A percentile compares a stretch with the other conserved stretches of the same genome.
Evolutionary conservation across 2,888 invertebrate genomes (phyloP).

Genomic region (Corbicula japonica): DNA sequence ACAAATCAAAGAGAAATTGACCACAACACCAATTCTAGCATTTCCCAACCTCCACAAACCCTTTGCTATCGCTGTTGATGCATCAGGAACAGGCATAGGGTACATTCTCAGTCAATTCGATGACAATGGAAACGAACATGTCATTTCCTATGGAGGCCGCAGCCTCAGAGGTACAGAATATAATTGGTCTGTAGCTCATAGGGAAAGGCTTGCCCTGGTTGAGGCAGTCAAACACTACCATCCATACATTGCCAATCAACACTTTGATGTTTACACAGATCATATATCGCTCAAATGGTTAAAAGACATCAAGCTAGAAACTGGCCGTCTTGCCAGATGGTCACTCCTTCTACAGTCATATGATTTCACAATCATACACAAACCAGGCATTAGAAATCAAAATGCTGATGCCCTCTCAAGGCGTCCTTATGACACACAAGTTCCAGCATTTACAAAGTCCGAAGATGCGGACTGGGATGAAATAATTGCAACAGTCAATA

Average conservation of each 20-base stretch:
- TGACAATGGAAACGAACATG: constrained; percentile 53
- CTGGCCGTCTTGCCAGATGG: too few relatives aligned
- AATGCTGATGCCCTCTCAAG: background rate
- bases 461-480: background rate
- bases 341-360: too few relatives aligned
- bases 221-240: constrained; percentile 7
- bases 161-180: constrained; percentile 86
- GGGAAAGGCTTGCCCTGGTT: constrained; percentile 23
- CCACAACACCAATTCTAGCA: constrained; percentile 59
- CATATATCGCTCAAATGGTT: too few relatives aligned
- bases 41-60: constrained; percentile 57
- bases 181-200: constrained; percentile 18
- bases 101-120: constrained; percentile 61
- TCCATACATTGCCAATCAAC: background rate
- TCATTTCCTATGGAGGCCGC: constrained; percentile 59
- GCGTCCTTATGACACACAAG: background rate
- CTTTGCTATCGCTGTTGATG: constrained; percentile 62
- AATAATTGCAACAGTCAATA: background rate
- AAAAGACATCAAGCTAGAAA: background rate
- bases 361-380: background rate
- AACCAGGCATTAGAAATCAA: background rate
- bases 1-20: constrained; percentile 49
- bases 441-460: background rate
- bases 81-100: constrained; percentile 55
- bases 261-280: background rate